These are phyloP conservation scores for Epizoanthus illoricatus DNA, from an alignment of 92 coral and sea anemone species.

Conservation along the genomic window DNA sequence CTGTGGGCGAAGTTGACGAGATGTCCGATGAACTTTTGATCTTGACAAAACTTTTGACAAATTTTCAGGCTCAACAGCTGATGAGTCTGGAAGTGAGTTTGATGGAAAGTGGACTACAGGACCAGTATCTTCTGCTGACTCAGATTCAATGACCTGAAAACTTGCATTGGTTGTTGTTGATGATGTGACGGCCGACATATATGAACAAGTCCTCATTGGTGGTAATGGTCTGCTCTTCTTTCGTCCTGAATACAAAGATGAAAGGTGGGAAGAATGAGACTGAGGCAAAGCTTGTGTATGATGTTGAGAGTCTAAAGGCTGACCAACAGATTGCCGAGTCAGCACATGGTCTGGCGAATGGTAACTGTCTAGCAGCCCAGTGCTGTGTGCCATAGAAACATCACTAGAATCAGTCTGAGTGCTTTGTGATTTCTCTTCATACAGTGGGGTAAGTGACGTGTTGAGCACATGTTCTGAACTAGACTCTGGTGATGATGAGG, in stretches of 20 bases:
- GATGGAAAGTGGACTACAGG: constrained; percentile 48
- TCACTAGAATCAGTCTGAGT: constrained; percentile 88
- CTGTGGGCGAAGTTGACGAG: constrained; percentile 70
- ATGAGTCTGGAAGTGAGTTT: constrained; percentile 56
- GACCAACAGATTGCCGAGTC: constrained; percentile 26
- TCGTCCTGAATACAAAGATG: constrained; percentile 26
- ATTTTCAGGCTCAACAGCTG: constrained; percentile 27
- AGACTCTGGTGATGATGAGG: constrained; percentile 71
- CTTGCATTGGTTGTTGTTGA: constrained; percentile 38
- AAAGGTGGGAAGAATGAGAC: constrained; percentile 36
- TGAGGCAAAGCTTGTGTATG: background rate
- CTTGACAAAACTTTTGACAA: constrained; percentile 49
- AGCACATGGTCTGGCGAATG: constrained; percentile 48
- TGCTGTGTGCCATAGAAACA: constrained; percentile 60
- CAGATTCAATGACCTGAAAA: background rate
- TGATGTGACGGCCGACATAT: constrained; percentile 75
- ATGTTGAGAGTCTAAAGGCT: constrained; percentile 29
- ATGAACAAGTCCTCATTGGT: constrained; percentile 74
- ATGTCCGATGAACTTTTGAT: constrained; percentile 36
- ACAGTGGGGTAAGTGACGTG: constrained; percentile 88
- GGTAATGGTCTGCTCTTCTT: constrained; percentile 67
- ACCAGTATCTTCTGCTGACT: background rate
- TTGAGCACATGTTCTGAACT: constrained; percentile 76
- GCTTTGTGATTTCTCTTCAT: constrained; percentile 71
- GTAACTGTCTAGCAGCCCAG: constrained; percentile 47